A percentile compares a stretch with the other conserved stretches of the same genome.
Conservation (phyloP, 92 coral and sea anemone species). For the Porites rus region DNA sequence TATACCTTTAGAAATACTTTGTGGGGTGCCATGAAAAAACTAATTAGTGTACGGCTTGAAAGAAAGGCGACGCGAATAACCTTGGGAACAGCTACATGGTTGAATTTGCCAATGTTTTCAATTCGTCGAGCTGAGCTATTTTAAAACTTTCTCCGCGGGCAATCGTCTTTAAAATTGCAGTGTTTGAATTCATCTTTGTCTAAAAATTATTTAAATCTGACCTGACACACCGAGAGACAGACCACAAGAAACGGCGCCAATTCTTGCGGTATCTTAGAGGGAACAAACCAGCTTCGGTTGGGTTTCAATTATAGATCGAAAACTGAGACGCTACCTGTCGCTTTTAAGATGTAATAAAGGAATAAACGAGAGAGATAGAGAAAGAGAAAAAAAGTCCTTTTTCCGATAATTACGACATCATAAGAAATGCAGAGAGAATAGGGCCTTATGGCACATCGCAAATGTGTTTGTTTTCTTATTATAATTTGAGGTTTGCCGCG, state of each 20-base stretch:
- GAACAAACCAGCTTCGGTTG: conserved; percentile 4
- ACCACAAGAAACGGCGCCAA: conserved; percentile 12
- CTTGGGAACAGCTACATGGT: conserved; percentile 36
- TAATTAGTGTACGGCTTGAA: conserved; percentile 31
- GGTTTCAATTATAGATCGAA: conserved; percentile 36
- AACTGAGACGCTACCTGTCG: not conserved
- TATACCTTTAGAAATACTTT: not conserved
- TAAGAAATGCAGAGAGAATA: not conserved
- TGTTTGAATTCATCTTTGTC: conserved; percentile 42
- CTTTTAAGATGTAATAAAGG: not conserved
- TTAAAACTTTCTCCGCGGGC: conserved; percentile 50
- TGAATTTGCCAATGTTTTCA: conserved; percentile 28
- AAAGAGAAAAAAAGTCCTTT: not conserved
- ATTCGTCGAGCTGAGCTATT: conserved; percentile 30
- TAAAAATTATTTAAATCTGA: conserved; percentile 57
- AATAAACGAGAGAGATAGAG: not conserved
- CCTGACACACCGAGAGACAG: conserved; percentile 28
- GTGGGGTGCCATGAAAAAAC: conserved; percentile 43
- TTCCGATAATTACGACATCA: conserved; percentile 1
- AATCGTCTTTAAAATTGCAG: conserved; percentile 29
- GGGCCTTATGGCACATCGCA: not conserved
- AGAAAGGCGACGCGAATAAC: conserved; percentile 33
- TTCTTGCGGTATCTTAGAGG: conserved; percentile 39
- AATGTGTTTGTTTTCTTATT: not conserved
- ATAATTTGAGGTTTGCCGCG: conserved; percentile 41